Conservation (phyloP, 2,797 vertebrate species). For the Morelia viridis region DNA sequence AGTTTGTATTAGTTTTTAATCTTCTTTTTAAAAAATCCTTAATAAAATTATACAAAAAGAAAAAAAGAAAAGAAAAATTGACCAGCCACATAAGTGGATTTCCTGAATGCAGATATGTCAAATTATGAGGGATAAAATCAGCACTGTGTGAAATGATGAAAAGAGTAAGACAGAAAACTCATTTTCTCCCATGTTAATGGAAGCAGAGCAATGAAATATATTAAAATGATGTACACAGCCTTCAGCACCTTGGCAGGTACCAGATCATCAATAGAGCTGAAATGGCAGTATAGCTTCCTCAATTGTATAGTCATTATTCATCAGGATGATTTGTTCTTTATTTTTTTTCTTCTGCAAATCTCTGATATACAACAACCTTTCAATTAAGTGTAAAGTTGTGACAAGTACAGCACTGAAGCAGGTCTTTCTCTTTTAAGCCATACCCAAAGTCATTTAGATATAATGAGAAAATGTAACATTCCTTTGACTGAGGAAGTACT, state of each 20-base stretch:
- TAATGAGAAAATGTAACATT: not conserved
- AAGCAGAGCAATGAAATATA: conserved; percentile 1
- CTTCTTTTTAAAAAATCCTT: too few species aligned
- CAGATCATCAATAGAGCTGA: not conserved
- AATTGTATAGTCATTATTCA: not conserved
- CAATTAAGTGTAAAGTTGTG: not conserved
- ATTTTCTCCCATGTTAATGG: not conserved
- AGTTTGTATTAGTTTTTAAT: too few species aligned
- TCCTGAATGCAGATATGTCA: not conserved
- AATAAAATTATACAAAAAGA: too few species aligned
- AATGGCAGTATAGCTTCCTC: not conserved
- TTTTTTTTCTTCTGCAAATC: not conserved
- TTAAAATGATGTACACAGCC: conserved; percentile 6
- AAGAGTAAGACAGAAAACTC: not conserved
- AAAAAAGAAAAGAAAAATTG: not conserved
- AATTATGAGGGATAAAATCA: not conserved
- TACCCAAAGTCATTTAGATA: not conserved
- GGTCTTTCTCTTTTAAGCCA: not conserved
- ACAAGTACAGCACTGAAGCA: not conserved
- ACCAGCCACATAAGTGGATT: not conserved
- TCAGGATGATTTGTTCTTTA: not conserved
- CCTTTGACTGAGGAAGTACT: not conserved
- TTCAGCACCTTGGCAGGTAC: not conserved
- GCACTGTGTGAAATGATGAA: not conserved
- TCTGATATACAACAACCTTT: not conserved